Conservation (phyloP, 2,113 vertebrate genomes). For the Lontra canadensis region DNA sequence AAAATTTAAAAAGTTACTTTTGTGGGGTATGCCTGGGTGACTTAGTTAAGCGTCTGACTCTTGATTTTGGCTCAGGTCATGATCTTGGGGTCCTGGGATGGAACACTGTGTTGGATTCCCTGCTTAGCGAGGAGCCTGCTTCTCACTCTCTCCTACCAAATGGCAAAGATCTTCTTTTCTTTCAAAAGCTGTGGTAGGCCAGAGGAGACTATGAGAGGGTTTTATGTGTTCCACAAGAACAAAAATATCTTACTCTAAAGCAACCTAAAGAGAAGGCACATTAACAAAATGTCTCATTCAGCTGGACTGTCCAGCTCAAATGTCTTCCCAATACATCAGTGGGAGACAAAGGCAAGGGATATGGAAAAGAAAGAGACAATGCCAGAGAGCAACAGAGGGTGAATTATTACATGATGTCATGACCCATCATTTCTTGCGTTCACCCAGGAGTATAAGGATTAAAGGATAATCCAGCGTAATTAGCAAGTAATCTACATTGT, state of each 20-base stretch:
- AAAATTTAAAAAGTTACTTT: neutral
- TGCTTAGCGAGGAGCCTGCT: neutral
- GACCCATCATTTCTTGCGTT: neutral
- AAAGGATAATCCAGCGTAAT: constrained; percentile 22
- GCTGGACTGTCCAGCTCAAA: neutral
- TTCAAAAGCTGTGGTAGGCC: neutral
- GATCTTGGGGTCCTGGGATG: neutral
- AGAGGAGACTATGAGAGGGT: neutral
- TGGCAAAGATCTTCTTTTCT: neutral
- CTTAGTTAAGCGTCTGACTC: neutral
- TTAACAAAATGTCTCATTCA: neutral
- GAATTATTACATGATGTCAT: neutral
- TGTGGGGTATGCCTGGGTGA: neutral
- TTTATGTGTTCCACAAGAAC: neutral
- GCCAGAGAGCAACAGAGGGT: neutral
- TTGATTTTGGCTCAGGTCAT: neutral
- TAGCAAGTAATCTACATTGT: neutral
- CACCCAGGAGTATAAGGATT: neutral
- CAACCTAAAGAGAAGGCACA: neutral
- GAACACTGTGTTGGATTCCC: neutral
- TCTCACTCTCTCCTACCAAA: neutral
- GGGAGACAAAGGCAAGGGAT: neutral
- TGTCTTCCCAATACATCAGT: neutral
- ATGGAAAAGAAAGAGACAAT: neutral
- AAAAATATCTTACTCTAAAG: neutral